Base-by-base conservation (phyloP, 2,888 invertebrate genomes). In the Sycophila texana region DNA sequence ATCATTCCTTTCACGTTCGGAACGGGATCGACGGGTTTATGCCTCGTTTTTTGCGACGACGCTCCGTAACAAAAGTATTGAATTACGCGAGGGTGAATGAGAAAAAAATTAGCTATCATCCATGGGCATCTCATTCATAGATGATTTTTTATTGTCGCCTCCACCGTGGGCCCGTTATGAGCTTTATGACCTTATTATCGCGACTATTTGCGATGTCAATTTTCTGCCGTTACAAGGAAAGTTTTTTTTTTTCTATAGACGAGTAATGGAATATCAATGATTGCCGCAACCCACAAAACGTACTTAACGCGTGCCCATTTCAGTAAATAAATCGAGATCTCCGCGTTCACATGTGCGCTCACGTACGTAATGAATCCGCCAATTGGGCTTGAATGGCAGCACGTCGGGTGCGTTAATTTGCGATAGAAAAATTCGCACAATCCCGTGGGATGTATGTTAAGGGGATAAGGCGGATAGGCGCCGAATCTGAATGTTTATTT, bases 11-110 rank as follows among this genome's bases (percentile, higher is more conserved):
- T 22, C 74, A 58, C 63, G 74, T 70, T 14, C 61, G 30, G 5
- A 74, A 78, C 78, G 61, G 68, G 78, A 74, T 78, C 55, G 67
- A 61, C 78, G 18, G 55, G 74, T 74, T 76, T 65, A 58, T 49
- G 57, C 51, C 49, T 57, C 39, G 61, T 67, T 39, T 63, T 70
- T 58, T 70, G 14, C 26, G 49, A 18, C 13, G 26, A 4, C 30
- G 13, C 18, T n/a, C 53, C n/a, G 12, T n/a, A 47, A 76, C 63
- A 65, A 58, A 77, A 77, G 65, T 53, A 72, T 77, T 53, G 65
- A 60, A 67, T 67, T 67, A 55, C 13, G 16, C 39, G 60, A 67
- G 0, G n/a, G 12, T 0, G 30, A 60, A 60, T 16, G n/a, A 58
- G 2, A 49, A 53, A 65, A 14, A 22, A 53, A 51, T 4, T 14